phyloP scores from a whole-genome alignment of 2,113 vertebrate genomes.

The Tyrannus savana region DNA sequence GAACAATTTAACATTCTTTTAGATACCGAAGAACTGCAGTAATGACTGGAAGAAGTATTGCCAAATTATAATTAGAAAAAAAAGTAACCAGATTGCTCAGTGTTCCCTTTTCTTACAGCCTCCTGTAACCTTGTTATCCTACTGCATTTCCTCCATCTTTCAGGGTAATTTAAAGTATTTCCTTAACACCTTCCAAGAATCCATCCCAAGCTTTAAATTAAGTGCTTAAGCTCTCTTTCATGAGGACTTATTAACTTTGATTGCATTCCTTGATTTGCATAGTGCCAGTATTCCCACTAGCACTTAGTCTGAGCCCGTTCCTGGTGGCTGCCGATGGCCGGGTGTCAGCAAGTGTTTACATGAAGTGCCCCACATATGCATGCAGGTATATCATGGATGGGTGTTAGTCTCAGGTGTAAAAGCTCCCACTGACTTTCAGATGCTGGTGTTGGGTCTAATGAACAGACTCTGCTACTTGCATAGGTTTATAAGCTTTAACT shows the following conservation, averaged over 20 bases:
- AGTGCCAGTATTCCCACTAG: not conserved
- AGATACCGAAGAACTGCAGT: not conserved
- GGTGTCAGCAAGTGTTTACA: not conserved
- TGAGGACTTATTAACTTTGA: not conserved
- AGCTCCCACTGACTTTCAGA: not conserved
- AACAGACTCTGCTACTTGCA: conserved; percentile 57
- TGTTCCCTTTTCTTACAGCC: not conserved
- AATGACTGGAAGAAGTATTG: not conserved
- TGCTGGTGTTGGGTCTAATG: conserved; percentile 68
- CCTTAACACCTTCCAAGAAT: not conserved
- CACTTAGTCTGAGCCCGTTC: not conserved
- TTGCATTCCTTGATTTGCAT: conserved; percentile 3
- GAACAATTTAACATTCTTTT: not conserved
- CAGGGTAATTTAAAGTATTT: not conserved
- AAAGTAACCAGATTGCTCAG: not conserved
- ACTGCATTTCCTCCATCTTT: not conserved
- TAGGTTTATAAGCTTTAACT: conserved; percentile 67
- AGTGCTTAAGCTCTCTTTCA: not conserved
- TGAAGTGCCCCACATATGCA: conserved; percentile 30
- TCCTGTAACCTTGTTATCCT: not conserved
- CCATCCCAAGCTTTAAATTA: not conserved
- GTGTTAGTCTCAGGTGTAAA: not conserved
- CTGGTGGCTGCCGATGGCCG: not conserved
- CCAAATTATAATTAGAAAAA: not conserved
- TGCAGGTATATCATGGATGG: conserved; percentile 42